phyloP scores from a whole-genome alignment of 1,140 invertebrate species.

The Bombyx mandarina region DNA sequence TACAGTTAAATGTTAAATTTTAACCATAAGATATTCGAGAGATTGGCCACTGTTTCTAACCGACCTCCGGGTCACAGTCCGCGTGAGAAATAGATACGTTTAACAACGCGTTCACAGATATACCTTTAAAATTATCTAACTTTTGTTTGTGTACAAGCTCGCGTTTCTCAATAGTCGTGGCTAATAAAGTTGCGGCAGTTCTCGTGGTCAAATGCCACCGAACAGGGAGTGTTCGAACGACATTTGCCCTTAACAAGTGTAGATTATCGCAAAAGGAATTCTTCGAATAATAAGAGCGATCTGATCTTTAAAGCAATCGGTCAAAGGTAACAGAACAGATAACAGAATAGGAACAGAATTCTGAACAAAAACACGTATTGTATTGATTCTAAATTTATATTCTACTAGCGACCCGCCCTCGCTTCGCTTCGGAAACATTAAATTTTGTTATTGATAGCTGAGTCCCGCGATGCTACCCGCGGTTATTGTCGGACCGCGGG shows the following conservation, averaged over 20 bases:
- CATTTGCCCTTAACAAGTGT: slow-evolving; percentile 7
- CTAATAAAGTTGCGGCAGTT: slow-evolving; percentile 4
- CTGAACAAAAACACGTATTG: background rate
- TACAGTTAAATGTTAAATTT: too few relatives aligned
- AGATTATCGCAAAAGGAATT: slow-evolving; percentile 9
- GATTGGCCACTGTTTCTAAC: background rate
- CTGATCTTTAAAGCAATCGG: slow-evolving; percentile 1
- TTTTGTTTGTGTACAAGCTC: slow-evolving; percentile 2
- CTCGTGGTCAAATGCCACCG: slow-evolving; percentile 6
- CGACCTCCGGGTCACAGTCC: slow-evolving; percentile 1
- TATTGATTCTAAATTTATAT: background rate
- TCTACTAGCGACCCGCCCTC: too few relatives aligned
- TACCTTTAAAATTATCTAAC: slow-evolving; percentile 9
- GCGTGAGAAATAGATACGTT: slow-evolving; percentile 7
- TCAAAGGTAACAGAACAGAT: slow-evolving; percentile 6
- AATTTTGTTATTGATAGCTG: too few relatives aligned
- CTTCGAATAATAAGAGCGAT: slow-evolving; percentile 2
- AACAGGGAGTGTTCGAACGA: slow-evolving; percentile 5
- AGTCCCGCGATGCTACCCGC: too few relatives aligned
- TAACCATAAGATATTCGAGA: background rate
- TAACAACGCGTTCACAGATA: slow-evolving; percentile 6
- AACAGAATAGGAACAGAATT: background rate
- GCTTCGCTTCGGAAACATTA: too few relatives aligned
- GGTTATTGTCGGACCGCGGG: too few relatives aligned
- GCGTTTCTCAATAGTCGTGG: slow-evolving; percentile 7